Conservation (phyloP, 2,797 vertebrate species). For the Macropus fuliginosus region DNA sequence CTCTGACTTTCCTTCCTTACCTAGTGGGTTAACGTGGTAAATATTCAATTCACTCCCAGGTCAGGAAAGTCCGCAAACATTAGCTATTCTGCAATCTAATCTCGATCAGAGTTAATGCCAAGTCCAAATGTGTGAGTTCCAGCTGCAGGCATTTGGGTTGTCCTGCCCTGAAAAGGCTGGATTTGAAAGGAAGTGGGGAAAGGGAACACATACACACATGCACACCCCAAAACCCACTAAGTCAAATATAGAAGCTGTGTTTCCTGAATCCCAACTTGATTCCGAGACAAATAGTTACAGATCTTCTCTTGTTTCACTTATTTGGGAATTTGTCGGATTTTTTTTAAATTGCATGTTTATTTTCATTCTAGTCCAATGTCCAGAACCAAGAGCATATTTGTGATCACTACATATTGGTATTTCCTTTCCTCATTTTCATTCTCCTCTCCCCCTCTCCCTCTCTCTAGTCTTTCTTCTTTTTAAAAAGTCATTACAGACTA, state of each 20-base stretch:
- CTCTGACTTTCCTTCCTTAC: background rate
- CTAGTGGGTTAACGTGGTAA: background rate
- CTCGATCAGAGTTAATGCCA: background rate
- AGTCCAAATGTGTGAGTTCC: background rate
- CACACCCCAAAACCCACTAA: background rate
- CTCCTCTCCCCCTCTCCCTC: background rate
- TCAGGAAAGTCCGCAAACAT: background rate
- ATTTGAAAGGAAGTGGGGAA: background rate
- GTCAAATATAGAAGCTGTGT: background rate
- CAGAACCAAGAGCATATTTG: slow-evolving; percentile 8
- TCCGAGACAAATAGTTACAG: slow-evolving; percentile 2
- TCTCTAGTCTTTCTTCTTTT: background rate
- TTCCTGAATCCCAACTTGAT: background rate
- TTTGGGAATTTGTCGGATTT: background rate
- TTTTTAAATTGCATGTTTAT: background rate
- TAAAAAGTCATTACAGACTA: background rate
- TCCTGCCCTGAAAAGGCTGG: background rate
- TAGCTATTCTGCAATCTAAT: background rate
- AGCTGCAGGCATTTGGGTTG: background rate
- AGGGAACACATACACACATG: background rate
- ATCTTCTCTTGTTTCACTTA: background rate
- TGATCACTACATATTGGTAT: background rate
- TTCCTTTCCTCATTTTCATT: slow-evolving; percentile 29
- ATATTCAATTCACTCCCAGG: background rate
- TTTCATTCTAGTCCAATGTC: background rate